Base-by-base conservation (phyloP, 1,140 invertebrate species). In the Brachionus plicatilis region DNA sequence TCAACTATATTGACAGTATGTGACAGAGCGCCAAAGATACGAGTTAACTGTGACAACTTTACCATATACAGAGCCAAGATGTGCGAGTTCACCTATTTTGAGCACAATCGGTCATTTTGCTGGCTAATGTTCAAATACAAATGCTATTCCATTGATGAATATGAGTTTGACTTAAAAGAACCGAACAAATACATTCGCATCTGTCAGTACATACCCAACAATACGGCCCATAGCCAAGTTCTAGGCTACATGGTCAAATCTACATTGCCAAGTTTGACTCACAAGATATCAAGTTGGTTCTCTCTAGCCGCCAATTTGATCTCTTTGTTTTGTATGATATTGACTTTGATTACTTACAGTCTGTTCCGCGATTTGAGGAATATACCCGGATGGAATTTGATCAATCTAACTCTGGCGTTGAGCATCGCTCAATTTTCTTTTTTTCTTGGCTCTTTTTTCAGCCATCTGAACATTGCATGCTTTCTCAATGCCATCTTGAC, bases 381-480 rank as follows among this genome's bases (percentile, higher is more conserved):
- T 85, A 86, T 91, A 11, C 91, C 91, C 0, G 92, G 91, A 2
- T 90, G 90, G 33, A 91, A 91, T 86, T 88, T 91, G 0, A 88
- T 92, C 84, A 91, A 90, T 68, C 85, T 92, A 7, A 90, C 91
- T 1, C 86, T 89, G 2, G 87, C 89, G 3, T 86, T 92, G 0
- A 88, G 91, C 20, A 72, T 91, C 1, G 90, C 88, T 3, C 91
- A 92, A 86, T 72, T 90, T 1, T 85, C 91, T 4, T 91, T 92
- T 83, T 85, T 92, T 2, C 86, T 90, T 1, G 88, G 88, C 3
- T 87, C 86, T 14, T 68, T 85, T 7, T 87, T 87, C 1, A 87
- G 87, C 0, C 85, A 85, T 41, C 53, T 85, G 8, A 24, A n/a
- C 14, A 56, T 56, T 84, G 66, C 87, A 14, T 90, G 89, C 84